Evolutionary conservation across 2,888 invertebrate genomes (phyloP), one percentile per base, ranked within the genome.

Genomic region (Zhengitettix transpicula): DNA sequence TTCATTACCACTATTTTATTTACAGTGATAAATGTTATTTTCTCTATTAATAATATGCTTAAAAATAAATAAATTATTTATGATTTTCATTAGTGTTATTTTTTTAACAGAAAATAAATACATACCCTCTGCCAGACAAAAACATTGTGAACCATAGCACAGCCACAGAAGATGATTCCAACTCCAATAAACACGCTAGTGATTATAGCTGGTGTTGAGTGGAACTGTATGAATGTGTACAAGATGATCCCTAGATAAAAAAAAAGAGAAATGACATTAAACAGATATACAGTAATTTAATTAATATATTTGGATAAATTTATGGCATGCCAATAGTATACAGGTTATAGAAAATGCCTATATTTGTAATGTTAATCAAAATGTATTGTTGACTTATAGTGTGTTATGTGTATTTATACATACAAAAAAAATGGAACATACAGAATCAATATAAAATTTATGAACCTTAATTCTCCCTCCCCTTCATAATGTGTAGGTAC

Each of bases 121-220:
- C 71, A 71, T 65, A 77, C 78, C 71, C 85, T 86, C 74, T 93
- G 91, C 94, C 94, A 95, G 56, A 93, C 85, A 73, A 92, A 93
- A 14, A 91, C 90, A 74, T 93, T 94, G 76, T 95, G 94, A 16
- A 94, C 89, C 84, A 94, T 89, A 28, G 93, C 91, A 68, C 89
- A 88, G 66, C 93, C 89, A 71, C 93, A 92, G 75, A 94, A 93
- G 52, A 94, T 81, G 63, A 94, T 89, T 1, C 93, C 93, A 16
- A 91, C 79, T n/a, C 92, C 91, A 64, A 94, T 89, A 69, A 94
- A 84, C 1, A 89, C 85, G 66, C 90, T 90, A 15, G 92, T 91
- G 59, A 92, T 87, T 66, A 94, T 89, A 28, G 94, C 93, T 10
- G 94, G 89, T 15, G 91, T 90, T 17, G 92, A 89, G 68, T 90